Evolutionary conservation across 1,140 invertebrate genomes (phyloP).

Genomic region (Penaeus chinensis): DNA sequence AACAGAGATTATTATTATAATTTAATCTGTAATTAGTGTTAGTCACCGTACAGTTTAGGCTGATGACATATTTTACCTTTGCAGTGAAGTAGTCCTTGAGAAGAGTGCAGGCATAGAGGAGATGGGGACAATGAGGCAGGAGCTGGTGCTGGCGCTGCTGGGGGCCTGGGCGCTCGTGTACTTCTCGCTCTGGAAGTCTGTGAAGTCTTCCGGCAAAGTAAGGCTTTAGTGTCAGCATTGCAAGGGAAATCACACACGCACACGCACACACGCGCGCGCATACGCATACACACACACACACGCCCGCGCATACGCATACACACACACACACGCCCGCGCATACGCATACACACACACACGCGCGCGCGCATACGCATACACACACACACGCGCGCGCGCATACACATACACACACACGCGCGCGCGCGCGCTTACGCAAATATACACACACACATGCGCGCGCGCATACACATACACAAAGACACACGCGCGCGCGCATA

Average conservation of each 20-base stretch:
- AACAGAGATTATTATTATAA: too few relatives aligned
- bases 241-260: not conserved
- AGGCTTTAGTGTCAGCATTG: not conserved
- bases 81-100: constrained; percentile 81
- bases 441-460: too few relatives aligned
- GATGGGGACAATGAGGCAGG: constrained; percentile 84
- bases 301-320: not conserved
- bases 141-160: constrained; percentile 85
- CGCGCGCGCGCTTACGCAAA: too few relatives aligned
- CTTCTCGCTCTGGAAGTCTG: constrained; percentile 93
- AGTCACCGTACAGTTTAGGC: not conserved
- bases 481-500: too few relatives aligned
- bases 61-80: not conserved
- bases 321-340: not conserved
- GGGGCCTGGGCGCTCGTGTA: constrained; percentile 92
- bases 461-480: too few relatives aligned
- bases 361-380: too few relatives aligned
- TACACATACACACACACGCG: too few relatives aligned
- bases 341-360: too few relatives aligned
- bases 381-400: too few relatives aligned
- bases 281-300: not conserved
- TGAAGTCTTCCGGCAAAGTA: constrained; percentile 69
- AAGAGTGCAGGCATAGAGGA: constrained; percentile 84
- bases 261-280: not conserved
- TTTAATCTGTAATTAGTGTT: not conserved